These are phyloP conservation scores for Sphaeramia orbicularis DNA, from an alignment of 2,797 vertebrate genomes.

Conservation along the genomic window DNA sequence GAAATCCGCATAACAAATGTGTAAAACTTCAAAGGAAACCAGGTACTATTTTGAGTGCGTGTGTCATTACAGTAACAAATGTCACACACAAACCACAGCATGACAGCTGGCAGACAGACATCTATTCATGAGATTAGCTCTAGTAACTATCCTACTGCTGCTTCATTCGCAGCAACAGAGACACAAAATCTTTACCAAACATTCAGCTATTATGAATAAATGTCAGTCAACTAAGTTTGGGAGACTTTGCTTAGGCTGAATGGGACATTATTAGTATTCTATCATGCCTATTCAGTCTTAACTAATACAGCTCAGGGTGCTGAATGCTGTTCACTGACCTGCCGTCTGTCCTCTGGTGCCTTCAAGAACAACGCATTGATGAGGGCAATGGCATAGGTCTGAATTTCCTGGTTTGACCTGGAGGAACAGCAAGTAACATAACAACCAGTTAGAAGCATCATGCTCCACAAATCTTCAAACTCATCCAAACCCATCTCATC, in stretches of 20 bases:
- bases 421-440: conserved; percentile 62
- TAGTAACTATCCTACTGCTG: conserved; percentile 30
- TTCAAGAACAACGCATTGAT: conserved; percentile 99
- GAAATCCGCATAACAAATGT: conserved; percentile 55
- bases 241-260: conserved; percentile 25
- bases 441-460: conserved; percentile 85
- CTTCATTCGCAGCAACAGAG: conserved; percentile 20
- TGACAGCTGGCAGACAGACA: conserved; percentile 69
- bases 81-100: conserved; percentile 53
- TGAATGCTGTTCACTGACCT: conserved; percentile 85
- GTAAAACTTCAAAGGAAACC: conserved; percentile 45
- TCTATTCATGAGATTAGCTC: conserved; percentile 38
- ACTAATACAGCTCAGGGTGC: background rate
- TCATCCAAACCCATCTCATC: background rate
- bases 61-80: conserved; percentile 38
- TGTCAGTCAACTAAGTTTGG: conserved; percentile 26
- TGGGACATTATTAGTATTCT: conserved; percentile 38
- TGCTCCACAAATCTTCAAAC: conserved; percentile 57
- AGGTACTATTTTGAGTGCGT: conserved; percentile 37
- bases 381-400: conserved; percentile 97
- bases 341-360: conserved; percentile 96
- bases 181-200: conserved; percentile 34
- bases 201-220: conserved; percentile 11
- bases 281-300: conserved; percentile 23
- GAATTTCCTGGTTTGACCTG: conserved; percentile 99